Percentiles rank a stretch among this genome's conserved stretches.
Evolutionary conservation across 2,797 vertebrate species (phyloP).

Genomic region (Mastacembelus armatus): DNA sequence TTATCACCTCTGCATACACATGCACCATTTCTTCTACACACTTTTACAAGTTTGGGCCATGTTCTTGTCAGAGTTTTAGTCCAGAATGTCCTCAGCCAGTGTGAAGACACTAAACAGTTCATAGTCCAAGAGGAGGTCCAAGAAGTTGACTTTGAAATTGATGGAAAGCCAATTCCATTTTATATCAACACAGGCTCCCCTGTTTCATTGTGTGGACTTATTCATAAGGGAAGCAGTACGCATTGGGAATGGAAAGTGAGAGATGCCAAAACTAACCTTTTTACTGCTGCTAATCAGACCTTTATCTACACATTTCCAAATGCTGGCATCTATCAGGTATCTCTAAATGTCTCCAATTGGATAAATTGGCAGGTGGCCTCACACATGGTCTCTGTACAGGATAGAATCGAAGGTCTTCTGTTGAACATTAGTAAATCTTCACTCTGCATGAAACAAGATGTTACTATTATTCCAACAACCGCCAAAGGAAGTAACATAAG

Average conservation of each 20-base stretch:
- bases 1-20: constrained; percentile 52
- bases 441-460: constrained; percentile 67
- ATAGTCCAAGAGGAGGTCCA: constrained; percentile 78
- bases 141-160: constrained; percentile 72
- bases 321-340: constrained; percentile 71
- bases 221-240: constrained; percentile 68
- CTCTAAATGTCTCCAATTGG: constrained; percentile 82
- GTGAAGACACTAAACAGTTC: constrained; percentile 67
- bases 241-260: constrained; percentile 80
- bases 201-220: constrained; percentile 63
- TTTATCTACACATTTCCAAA: constrained; percentile 66
- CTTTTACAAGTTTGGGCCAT: constrained; percentile 67
- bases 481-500: constrained; percentile 79
- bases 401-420: constrained; percentile 73
- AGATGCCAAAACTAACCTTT: not conserved
- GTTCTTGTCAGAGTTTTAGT: constrained; percentile 72
- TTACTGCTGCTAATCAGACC: constrained; percentile 47
- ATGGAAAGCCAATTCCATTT: constrained; percentile 63
- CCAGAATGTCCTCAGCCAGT: constrained; percentile 75
- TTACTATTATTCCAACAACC: constrained; percentile 71
- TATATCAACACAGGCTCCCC: constrained; percentile 55
- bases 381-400: constrained; percentile 70
- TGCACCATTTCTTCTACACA: constrained; percentile 72
- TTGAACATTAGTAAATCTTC: constrained; percentile 65
- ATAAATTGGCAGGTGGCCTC: constrained; percentile 79